phyloP scores from a whole-genome alignment of 2,888 invertebrate species.

The Campopleginae sp. region DNA sequence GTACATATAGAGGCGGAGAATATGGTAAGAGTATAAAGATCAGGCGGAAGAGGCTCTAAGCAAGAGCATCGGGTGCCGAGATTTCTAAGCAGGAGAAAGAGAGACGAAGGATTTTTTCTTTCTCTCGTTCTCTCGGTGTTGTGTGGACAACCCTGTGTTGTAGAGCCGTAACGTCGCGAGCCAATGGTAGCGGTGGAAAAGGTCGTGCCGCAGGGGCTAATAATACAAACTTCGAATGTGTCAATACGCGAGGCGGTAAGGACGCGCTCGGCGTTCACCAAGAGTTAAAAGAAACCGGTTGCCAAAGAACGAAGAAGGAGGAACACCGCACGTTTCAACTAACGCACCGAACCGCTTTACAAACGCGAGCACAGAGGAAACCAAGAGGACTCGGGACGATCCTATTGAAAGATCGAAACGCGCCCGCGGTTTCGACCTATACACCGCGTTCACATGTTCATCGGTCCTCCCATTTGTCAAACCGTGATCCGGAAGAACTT shows the following conservation, averaged over 20 bases:
- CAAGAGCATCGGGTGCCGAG: conserved; percentile 52
- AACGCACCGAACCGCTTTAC: neutral
- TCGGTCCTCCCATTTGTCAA: conserved; percentile 70
- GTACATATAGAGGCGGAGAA: conserved; percentile 45
- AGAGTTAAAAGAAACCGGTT: conserved; percentile 7
- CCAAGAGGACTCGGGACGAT: conserved; percentile 13
- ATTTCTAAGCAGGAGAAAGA: neutral
- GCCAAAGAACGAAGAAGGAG: neutral
- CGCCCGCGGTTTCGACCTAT: conserved; percentile 19
- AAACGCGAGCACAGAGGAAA: conserved; percentile 6
- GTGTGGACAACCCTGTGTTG: conserved; percentile 71
- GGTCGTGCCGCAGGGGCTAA: conserved; percentile 76
- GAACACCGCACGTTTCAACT: conserved; percentile 15
- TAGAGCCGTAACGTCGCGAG: conserved; percentile 73
- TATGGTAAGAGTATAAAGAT: conserved; percentile 53
- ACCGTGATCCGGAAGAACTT: conserved; percentile 42
- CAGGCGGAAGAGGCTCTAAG: conserved; percentile 66
- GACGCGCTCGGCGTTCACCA: conserved; percentile 18
- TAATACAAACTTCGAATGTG: conserved; percentile 76
- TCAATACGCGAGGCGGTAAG: conserved; percentile 42
- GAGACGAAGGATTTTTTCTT: neutral
- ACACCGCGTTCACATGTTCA: conserved; percentile 61
- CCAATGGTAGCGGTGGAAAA: conserved; percentile 42
- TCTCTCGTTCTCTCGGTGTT: conserved; percentile 62
- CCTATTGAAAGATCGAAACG: conserved; percentile 2